Evolutionary conservation across 1,140 invertebrate genomes (phyloP).

Genomic region (Diuraphis noxia): DNA sequence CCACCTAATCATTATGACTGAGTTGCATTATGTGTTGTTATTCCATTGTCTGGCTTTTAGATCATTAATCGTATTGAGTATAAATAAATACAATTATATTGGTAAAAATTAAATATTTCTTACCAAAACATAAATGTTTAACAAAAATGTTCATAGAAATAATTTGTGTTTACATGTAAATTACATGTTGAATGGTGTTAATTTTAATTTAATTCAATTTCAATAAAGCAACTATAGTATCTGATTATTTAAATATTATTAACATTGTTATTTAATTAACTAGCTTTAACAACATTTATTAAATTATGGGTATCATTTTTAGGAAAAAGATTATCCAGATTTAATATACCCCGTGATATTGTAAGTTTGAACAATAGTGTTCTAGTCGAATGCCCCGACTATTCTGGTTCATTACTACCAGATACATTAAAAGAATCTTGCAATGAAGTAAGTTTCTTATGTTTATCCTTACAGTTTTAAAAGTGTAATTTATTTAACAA

Average conservation of each 20-base stretch:
- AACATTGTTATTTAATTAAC: background rate
- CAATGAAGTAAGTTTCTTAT: conserved; percentile 14
- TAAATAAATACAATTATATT: no score
- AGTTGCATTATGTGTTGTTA: no score
- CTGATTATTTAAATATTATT: background rate
- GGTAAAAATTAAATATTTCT: no score
- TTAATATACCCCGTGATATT: conserved; percentile 18
- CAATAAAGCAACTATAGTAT: no score
- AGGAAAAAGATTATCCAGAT: conserved; percentile 40
- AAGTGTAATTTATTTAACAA: background rate
- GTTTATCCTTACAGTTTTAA: background rate
- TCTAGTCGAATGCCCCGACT: conserved; percentile 20
- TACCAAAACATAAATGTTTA: no score
- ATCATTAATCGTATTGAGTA: no score
- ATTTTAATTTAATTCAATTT: no score
- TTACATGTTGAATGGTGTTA: no score
- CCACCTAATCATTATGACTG: no score
- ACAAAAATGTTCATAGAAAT: no score
- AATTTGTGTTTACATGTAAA: no score
- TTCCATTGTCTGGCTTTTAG: no score
- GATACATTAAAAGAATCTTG: conserved; percentile 14
- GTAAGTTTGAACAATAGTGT: conserved; percentile 30
- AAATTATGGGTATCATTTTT: background rate
- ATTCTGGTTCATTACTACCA: conserved; percentile 23
- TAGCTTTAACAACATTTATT: background rate